phyloP scores from a whole-genome alignment of 2,797 vertebrate species.

The Antrozous pallidus region DNA sequence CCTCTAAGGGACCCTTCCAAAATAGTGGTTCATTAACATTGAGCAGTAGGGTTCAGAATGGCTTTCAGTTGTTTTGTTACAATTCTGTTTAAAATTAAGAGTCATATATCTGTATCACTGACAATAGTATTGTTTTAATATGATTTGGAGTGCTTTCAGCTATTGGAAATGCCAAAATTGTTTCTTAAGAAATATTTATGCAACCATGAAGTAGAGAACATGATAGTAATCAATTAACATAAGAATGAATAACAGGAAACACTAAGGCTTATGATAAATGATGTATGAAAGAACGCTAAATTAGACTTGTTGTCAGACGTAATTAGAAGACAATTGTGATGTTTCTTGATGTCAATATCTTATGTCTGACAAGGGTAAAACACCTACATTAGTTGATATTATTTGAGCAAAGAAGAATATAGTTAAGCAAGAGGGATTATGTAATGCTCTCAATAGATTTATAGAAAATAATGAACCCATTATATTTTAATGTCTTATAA shows the following conservation, averaged over 20 bases:
- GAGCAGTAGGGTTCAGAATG: not conserved
- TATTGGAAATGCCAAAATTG: slow-evolving; percentile 39
- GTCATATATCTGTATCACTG: not conserved
- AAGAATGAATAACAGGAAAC: slow-evolving; percentile 62
- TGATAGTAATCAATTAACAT: slow-evolving; percentile 69
- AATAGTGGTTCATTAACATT: not conserved
- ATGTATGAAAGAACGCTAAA: slow-evolving; percentile 73
- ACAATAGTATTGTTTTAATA: slow-evolving; percentile 32
- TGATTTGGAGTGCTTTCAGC: not conserved
- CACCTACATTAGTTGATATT: slow-evolving; percentile 64
- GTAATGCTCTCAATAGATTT: slow-evolving; percentile 67
- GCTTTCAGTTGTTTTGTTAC: slow-evolving; percentile 20
- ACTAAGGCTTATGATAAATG: slow-evolving; percentile 73
- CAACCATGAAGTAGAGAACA: slow-evolving; percentile 59
- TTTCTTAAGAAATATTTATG: slow-evolving; percentile 70
- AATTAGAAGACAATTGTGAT: slow-evolving; percentile 71
- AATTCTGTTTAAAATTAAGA: not conserved
- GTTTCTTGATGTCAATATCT: slow-evolving; percentile 68
- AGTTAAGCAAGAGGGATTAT: slow-evolving; percentile 58
- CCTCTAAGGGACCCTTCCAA: not conserved
- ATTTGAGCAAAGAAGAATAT: slow-evolving; percentile 39
- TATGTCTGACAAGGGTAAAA: slow-evolving; percentile 64
- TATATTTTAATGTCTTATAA: slow-evolving; percentile 80
- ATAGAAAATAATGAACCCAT: slow-evolving; percentile 78
- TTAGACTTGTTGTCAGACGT: slow-evolving; percentile 72